Conservation (phyloP, 2,888 invertebrate species). For the Trissolcus japonicus region DNA sequence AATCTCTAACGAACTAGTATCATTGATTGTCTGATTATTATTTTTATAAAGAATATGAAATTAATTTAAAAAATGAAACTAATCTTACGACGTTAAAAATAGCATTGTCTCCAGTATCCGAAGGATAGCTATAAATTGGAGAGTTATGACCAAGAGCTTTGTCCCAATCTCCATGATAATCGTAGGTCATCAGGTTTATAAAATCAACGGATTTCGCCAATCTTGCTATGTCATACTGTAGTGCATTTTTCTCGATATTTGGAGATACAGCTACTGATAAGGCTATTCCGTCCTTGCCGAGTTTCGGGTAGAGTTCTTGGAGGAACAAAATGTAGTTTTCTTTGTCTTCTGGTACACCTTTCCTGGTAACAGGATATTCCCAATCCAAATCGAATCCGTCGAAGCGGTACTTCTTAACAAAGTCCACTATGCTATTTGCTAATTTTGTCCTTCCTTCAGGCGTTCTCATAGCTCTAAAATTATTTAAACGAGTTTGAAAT, state of each 20-base stretch:
- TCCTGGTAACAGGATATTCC: constrained; percentile 83
- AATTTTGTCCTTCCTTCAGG: constrained; percentile 77
- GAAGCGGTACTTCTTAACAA: constrained; percentile 80
- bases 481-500: background rate
- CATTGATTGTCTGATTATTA: background rate
- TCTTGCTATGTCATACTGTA: constrained; percentile 80
- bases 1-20: background rate
- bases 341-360: constrained; percentile 75
- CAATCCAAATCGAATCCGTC: constrained; percentile 86
- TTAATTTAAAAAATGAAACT: too few relatives aligned
- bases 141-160: constrained; percentile 83
- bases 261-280: constrained; percentile 77
- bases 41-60: background rate
- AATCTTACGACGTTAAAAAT: constrained; percentile 75
- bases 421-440: constrained; percentile 78
- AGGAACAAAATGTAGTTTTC: constrained; percentile 78
- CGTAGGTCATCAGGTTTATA: constrained; percentile 85
- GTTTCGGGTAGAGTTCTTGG: constrained; percentile 78
- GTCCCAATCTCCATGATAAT: constrained; percentile 82
- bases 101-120: constrained; percentile 64
- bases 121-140: constrained; percentile 77
- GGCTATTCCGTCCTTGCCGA: constrained; percentile 76
- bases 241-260: constrained; percentile 74
- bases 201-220: constrained; percentile 81
- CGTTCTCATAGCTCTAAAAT: constrained; percentile 12